These are phyloP conservation scores for Cinclus mexicanus DNA, from an alignment of 2,113 vertebrate genomes.

Conservation along the genomic window DNA sequence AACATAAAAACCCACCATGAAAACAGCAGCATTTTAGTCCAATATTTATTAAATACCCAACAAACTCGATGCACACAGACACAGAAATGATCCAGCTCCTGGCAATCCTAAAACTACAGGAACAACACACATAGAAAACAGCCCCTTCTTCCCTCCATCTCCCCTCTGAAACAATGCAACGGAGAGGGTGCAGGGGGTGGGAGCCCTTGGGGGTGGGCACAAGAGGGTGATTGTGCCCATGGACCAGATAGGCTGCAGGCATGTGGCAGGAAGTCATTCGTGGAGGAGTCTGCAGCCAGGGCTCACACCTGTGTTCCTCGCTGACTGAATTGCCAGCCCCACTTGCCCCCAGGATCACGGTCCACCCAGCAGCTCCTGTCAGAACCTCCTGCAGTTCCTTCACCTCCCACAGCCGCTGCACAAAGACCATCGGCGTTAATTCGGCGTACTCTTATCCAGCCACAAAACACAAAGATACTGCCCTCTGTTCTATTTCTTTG, in stretches of 20 bases:
- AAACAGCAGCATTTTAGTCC: constrained; percentile 72
- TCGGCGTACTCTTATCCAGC: constrained; percentile 7
- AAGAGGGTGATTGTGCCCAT: background rate
- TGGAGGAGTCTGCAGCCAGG: background rate
- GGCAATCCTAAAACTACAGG: constrained; percentile 36
- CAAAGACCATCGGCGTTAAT: background rate
- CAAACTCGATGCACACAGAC: constrained; percentile 68
- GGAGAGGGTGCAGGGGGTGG: background rate
- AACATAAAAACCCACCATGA: background rate
- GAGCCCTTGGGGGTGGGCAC: background rate
- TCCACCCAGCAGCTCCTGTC: background rate
- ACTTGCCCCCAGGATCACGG: background rate
- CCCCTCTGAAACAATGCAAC: constrained; percentile 38
- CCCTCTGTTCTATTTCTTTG: constrained; percentile 12
- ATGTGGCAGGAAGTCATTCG: background rate
- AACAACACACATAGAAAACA: constrained; percentile 59
- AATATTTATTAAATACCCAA: constrained; percentile 77
- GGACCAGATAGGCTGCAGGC: background rate
- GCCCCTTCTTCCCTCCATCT: background rate
- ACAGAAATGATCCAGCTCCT: constrained; percentile 44
- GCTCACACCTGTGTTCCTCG: background rate
- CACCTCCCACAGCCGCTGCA: background rate
- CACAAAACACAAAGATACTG: background rate
- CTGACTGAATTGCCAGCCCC: background rate
- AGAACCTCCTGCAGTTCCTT: background rate